Evolutionary conservation across 2,113 vertebrate species (phyloP).

Genomic region (Ammodytes dubius): DNA sequence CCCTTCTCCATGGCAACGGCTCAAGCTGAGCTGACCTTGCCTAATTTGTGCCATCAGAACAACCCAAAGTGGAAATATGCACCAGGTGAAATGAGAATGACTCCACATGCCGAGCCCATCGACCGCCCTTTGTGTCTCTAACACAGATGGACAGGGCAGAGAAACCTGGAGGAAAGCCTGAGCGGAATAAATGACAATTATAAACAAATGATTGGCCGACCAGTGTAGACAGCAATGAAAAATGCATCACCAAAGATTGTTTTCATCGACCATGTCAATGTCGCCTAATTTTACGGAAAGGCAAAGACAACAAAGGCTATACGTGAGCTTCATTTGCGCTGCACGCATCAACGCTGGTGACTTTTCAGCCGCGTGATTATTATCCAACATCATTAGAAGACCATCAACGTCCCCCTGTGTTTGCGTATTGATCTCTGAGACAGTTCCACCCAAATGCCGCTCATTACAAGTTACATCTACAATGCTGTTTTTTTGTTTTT

Average conservation of each 20-base stretch:
- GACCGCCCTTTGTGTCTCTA: constrained; percentile 22
- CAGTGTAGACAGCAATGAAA: constrained; percentile 13
- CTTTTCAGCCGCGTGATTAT: constrained; percentile 8
- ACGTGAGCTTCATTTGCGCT: neutral
- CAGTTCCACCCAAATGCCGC: constrained; percentile 10
- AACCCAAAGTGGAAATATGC: constrained; percentile 27
- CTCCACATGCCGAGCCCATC: constrained; percentile 16
- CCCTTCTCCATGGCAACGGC: constrained; percentile 64
- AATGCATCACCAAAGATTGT: neutral
- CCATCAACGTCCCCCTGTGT: constrained; percentile 23
- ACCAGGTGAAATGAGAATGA: constrained; percentile 47
- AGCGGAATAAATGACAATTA: constrained; percentile 27
- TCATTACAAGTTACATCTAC: constrained; percentile 23
- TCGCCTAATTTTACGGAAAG: neutral
- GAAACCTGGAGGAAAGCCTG: constrained; percentile 25
- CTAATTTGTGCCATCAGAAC: constrained; percentile 56
- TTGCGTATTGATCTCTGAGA: constrained; percentile 43
- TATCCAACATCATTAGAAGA: constrained; percentile 26
- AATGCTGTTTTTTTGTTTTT: neutral
- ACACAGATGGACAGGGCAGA: constrained; percentile 17
- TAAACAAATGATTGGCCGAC: constrained; percentile 30
- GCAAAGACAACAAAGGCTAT: neutral
- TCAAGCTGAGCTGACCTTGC: constrained; percentile 70
- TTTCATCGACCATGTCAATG: constrained; percentile 1
- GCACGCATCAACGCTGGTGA: neutral